Conservation (phyloP, 1,140 invertebrate species). For the Grapholita molesta region DNA sequence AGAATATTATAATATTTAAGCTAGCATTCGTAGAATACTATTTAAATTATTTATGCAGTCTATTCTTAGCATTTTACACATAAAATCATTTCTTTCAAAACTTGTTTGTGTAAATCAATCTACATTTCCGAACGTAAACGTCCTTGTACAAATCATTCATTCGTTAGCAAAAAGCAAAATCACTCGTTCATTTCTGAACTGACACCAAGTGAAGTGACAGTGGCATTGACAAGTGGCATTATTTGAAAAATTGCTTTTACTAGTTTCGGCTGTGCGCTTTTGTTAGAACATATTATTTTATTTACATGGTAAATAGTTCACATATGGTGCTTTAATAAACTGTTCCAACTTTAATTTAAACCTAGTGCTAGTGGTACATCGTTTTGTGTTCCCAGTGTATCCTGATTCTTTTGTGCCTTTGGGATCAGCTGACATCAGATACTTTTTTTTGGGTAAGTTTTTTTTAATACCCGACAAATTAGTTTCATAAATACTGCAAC, state of each 20-base stretch:
- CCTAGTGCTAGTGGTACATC: not conserved
- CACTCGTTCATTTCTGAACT: not conserved
- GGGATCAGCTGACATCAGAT: not conserved
- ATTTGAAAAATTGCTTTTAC: conserved; percentile 11
- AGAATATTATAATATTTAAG: too few species aligned
- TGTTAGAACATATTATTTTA: not conserved
- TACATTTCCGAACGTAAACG: not conserved
- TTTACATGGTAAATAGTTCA: not conserved
- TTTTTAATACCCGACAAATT: not conserved
- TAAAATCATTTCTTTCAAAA: too few species aligned
- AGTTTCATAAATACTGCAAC: not conserved
- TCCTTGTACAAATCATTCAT: not conserved
- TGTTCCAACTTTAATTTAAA: not conserved
- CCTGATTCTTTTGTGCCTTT: not conserved
- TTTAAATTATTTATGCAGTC: too few species aligned
- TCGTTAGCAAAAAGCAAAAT: not conserved
- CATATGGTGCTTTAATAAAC: not conserved
- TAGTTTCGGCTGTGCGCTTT: not conserved
- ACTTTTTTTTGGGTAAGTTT: not conserved
- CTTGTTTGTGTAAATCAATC: too few species aligned
- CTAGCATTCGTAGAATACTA: too few species aligned
- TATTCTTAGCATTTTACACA: too few species aligned
- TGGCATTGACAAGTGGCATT: conserved; percentile 6
- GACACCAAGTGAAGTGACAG: too few species aligned
- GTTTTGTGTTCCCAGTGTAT: not conserved